phyloP scores from a whole-genome alignment of 2,797 vertebrate genomes.

The Pipistrellus pygmaeus region DNA sequence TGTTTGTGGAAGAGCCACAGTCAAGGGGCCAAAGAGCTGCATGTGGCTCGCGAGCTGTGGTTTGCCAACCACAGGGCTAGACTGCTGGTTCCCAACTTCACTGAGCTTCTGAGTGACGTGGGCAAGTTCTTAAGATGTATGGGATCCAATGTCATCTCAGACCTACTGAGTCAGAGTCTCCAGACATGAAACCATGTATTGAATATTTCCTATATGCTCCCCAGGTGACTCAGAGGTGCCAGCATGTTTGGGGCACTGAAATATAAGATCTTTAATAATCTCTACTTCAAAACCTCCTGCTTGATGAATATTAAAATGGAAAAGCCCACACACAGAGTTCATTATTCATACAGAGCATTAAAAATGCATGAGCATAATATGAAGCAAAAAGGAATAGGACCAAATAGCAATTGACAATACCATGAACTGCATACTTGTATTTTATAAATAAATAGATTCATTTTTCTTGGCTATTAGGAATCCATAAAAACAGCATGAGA shows the following conservation, averaged over 20 bases:
- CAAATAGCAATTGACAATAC: background rate
- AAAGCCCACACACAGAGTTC: background rate
- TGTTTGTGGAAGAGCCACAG: no score
- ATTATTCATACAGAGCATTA: background rate
- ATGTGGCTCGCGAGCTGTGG: no score
- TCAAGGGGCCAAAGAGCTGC: no score
- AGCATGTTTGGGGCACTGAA: background rate
- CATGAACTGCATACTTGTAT: background rate
- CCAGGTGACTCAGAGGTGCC: background rate
- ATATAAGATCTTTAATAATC: background rate
- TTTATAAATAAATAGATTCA: background rate
- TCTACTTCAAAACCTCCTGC: background rate
- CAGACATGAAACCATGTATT: background rate
- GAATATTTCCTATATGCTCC: background rate
- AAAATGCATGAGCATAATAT: background rate
- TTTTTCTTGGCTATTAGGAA: background rate
- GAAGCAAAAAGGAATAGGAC: background rate
- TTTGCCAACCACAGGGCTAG: background rate
- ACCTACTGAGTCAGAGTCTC: background rate
- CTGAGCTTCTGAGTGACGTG: background rate
- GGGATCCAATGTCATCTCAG: background rate
- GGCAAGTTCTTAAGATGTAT: background rate
- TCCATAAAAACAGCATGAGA: background rate
- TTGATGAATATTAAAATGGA: constrained; percentile 19
- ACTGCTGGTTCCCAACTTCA: background rate